Conservation (phyloP, 2,113 vertebrate genomes). For the Casuarius casuarius region DNA sequence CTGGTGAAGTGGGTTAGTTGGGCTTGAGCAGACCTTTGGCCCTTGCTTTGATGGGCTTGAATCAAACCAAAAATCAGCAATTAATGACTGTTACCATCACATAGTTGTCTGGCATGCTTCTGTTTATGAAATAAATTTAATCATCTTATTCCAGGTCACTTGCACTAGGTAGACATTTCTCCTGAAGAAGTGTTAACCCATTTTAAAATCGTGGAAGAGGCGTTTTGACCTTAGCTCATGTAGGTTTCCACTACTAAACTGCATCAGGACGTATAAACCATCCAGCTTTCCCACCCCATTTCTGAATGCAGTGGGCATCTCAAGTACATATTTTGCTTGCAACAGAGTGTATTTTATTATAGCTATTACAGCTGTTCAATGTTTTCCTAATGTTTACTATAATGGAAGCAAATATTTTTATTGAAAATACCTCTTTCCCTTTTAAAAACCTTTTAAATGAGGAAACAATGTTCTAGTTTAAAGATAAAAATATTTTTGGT, state of each 20-base stretch:
- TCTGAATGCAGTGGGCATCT: not conserved
- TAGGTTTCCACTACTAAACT: not conserved
- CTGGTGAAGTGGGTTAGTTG: accelerated
- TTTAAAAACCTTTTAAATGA: slow-evolving; percentile 9
- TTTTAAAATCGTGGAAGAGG: not conserved
- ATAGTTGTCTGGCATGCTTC: not conserved
- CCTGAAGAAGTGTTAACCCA: not conserved
- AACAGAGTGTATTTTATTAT: not conserved
- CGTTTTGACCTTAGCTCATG: not conserved
- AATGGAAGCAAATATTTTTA: slow-evolving; percentile 52
- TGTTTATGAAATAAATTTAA: not conserved
- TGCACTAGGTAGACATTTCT: not conserved
- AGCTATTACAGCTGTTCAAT: slow-evolving; percentile 22
- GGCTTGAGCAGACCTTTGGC: not conserved
- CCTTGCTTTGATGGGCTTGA: not conserved
- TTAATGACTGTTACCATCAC: not conserved
- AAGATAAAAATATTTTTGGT: not conserved
- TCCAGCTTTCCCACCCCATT: not conserved
- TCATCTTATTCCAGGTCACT: not conserved
- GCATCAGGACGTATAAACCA: not conserved
- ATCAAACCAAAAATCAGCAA: not conserved
- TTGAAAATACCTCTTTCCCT: slow-evolving; percentile 24
- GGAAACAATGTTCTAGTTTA: not conserved
- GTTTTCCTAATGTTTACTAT: slow-evolving; percentile 2
- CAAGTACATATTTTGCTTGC: slow-evolving; percentile 7